Base-by-base conservation (phyloP, 35 echinoderm and acorn worm genomes). In the Apostichopus japonicus region DNA sequence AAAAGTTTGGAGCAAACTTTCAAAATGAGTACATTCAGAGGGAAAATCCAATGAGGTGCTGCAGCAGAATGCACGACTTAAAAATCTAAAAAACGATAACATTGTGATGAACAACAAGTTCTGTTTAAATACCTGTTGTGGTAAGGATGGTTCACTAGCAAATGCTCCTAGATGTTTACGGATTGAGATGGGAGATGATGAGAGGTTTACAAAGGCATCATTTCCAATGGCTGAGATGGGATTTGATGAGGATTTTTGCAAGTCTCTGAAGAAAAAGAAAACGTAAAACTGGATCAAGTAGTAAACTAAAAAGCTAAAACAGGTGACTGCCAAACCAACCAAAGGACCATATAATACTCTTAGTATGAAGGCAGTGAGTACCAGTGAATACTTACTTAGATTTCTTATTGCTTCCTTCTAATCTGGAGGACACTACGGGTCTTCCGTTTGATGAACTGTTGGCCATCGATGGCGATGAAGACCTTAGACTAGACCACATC, bases 401-500 rank as follows among this genome's bases (percentile, higher is more conserved):
- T 73, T 10, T 16, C 19, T 22, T 73, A 22, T 0, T 84, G 15
- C 54, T 84, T 56, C 53, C 53, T 23, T 57, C 80, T 84, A 84
- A 55, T 22, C 15, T 19, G 56, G 80, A 84, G 19, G 80, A 54
- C 27, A 1, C 78, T 7, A 56, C 25, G 0, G 6, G 53, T 84
- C 70, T 16, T 73, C 80, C 80, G 2, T 55, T 84, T 56, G 53
- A 56, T 10, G 54, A 57, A 54, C 80, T 84, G 56, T 16, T 57
- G 44, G 80, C 78, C 33, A 86, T 82, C 6, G 95, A 89, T 10
- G 95, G 95, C 59, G 95, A 92, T 21, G 95, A 93, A 25, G 95
- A 96, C 65, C 93, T 90, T 15, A 92, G 93, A 33, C 83, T 93
- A 23, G 92, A 58, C 24, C 93, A 91, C 24, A 93, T 82, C 77